Percentiles rank a stretch among this genome's conserved stretches.
phyloP scores from a whole-genome alignment of 92 coral and sea anemone species.

The Zoanthus sociatus region DNA sequence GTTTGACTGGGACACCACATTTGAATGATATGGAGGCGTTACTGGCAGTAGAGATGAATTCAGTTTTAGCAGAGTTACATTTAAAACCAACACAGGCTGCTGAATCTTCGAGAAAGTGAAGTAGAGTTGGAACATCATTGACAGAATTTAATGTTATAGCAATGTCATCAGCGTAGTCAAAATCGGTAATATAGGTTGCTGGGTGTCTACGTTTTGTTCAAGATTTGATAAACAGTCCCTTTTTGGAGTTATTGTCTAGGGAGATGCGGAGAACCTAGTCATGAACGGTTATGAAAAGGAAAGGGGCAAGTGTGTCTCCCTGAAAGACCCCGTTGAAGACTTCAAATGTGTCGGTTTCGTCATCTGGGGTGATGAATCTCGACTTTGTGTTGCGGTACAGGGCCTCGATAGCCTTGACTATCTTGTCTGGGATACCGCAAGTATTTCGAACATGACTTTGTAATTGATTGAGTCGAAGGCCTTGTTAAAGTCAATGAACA shows the following conservation, averaged over 20 bases:
- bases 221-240: not conserved
- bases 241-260: not conserved
- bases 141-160: slow-evolving; percentile 2
- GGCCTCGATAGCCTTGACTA: not conserved
- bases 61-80: slow-evolving; percentile 1
- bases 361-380: slow-evolving; percentile 6
- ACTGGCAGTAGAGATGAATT: not conserved
- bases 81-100: not conserved
- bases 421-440: slow-evolving; percentile 1
- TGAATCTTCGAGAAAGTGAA: not conserved
- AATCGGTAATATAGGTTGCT: not conserved
- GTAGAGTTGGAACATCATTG: not conserved
- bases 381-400: not conserved
- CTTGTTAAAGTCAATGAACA: not conserved
- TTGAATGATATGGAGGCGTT: not conserved
- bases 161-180: slow-evolving; percentile 21
- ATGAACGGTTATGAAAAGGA: not conserved
- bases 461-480: slow-evolving; percentile 14
- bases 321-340: slow-evolving; percentile 2
- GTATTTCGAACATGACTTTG: slow-evolving; percentile 21
- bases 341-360: slow-evolving; percentile 17
- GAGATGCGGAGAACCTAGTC: slow-evolving; percentile 7
- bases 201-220: not conserved
- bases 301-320: not conserved
- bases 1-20: not conserved